Evolutionary conservation across 2,888 invertebrate genomes (phyloP), one percentile per base, ranked within the genome.

Genomic region (Zele albiditarsus): DNA sequence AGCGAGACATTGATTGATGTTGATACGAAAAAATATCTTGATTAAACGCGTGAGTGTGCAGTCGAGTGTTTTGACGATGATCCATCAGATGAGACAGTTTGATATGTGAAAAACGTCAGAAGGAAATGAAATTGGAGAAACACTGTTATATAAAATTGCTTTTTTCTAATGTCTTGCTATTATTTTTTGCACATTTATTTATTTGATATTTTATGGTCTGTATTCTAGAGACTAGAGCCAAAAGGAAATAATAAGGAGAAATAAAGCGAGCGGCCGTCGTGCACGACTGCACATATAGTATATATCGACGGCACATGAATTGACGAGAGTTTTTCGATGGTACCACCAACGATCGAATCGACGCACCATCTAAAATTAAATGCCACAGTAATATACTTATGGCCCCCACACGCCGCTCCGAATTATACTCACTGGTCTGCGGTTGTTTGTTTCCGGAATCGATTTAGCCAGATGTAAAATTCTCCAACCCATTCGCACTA

Each of bases 301-400:
- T 62, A 31, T 33, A 63, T 63, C 38, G 70, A 66, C 74, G 63
- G 53, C 71, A n/a, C 25, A 62, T 60, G 46, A 71, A 71, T 62
- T 62, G 38, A 33, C 60, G 66, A 70, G 71, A 75, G 66, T 71
- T 66, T 75, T 75, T 71, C 75, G 60, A 75, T 71, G 70, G 70
- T 71, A 53, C 49, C 57, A 49, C 66, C 60, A 75, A 67, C 71
- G 71, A 67, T 75, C 60, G 71, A 67, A 75, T 75, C 66, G 75
- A 75, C 75, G 71, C 75, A 72, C 72, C 72, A 75, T 75, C 75
- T 75, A 75, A 75, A 75, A 75, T 75, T 75, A 75, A 75, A 75
- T 75, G 66, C 75, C 71, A 38, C 71, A 20, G 71, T 46, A 71
- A 71, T 71, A 46, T 49, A 60, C 71, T 38, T 71, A 62, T 33